Conservation (phyloP, 2,797 vertebrate genomes). For the Margarornis squamiger region DNA sequence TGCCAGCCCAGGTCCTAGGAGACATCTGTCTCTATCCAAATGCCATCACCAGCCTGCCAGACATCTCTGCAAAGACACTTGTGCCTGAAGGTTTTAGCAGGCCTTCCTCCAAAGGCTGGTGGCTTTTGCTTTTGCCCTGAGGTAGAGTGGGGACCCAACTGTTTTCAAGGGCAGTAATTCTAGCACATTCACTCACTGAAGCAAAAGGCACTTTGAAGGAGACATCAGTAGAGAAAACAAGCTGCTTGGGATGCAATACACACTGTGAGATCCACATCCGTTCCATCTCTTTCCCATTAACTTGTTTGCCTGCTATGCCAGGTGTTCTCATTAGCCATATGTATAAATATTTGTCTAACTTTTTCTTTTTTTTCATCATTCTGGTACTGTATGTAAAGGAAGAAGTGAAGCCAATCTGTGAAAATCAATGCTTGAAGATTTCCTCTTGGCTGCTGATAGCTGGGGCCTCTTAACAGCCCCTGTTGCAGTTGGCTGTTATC, state of each 20-base stretch:
- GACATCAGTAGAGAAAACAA: not conserved
- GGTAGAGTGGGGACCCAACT: not conserved
- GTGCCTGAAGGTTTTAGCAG: not conserved
- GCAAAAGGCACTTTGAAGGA: slow-evolving; percentile 12
- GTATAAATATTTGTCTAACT: slow-evolving; percentile 76
- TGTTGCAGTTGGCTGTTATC: not conserved
- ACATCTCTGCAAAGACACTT: not conserved
- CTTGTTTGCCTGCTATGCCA: slow-evolving; percentile 70
- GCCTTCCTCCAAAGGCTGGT: not conserved
- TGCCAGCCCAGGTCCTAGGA: slow-evolving; percentile 47
- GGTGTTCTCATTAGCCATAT: slow-evolving; percentile 72
- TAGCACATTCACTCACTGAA: not conserved
- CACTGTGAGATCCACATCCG: not conserved
- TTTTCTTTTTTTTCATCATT: slow-evolving; percentile 40
- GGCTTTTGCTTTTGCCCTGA: not conserved
- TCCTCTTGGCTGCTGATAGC: slow-evolving; percentile 15
- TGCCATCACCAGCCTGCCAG: not conserved
- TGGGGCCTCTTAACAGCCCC: slow-evolving; percentile 9
- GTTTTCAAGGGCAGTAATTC: slow-evolving; percentile 2
- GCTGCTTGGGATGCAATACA: not conserved
- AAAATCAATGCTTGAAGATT: slow-evolving; percentile 38
- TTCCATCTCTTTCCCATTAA: slow-evolving; percentile 31
- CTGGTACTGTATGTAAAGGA: slow-evolving; percentile 66
- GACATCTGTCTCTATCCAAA: slow-evolving; percentile 27
- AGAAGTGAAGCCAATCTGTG: slow-evolving; percentile 52